These are phyloP conservation scores for Pachycephus smyrnensis DNA, from an alignment of 2,888 invertebrate genomes.

Conservation along the genomic window DNA sequence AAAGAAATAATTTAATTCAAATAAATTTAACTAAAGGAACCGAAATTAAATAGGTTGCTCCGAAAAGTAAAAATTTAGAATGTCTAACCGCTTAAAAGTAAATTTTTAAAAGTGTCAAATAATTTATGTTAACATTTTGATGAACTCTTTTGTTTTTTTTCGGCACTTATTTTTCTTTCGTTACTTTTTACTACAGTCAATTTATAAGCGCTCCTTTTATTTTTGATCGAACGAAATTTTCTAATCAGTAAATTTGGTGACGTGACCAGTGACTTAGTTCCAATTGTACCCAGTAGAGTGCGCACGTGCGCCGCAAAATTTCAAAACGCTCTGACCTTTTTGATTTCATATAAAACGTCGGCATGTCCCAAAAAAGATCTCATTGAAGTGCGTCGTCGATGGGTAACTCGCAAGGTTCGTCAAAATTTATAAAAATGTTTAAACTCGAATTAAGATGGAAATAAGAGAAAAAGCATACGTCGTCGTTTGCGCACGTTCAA, in stretches of 20 bases:
- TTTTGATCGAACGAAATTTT: background rate
- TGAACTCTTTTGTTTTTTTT: background rate
- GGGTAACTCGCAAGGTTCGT: slow-evolving; percentile 36
- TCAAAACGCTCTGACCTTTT: background rate
- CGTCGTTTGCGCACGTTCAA: background rate
- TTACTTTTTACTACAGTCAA: background rate
- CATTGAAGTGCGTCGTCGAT: slow-evolving; percentile 15
- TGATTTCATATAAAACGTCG: background rate
- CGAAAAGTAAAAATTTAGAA: background rate
- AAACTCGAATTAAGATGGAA: background rate
- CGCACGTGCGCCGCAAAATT: background rate
- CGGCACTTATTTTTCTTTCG: background rate
- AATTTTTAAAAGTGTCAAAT: background rate
- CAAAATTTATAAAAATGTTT: background rate
- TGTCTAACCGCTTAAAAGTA: background rate
- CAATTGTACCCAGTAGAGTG: background rate
- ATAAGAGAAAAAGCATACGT: background rate
- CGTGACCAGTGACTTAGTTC: background rate
- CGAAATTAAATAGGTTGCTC: background rate
- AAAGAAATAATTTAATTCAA: background rate
- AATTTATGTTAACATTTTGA: background rate
- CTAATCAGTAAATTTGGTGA: background rate
- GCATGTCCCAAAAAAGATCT: background rate
- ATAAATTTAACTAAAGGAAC: background rate
- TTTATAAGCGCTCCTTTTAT: background rate